These are phyloP conservation scores for Cephonodes hylas DNA, from an alignment of 2,888 invertebrate species.

Conservation along the genomic window DNA sequence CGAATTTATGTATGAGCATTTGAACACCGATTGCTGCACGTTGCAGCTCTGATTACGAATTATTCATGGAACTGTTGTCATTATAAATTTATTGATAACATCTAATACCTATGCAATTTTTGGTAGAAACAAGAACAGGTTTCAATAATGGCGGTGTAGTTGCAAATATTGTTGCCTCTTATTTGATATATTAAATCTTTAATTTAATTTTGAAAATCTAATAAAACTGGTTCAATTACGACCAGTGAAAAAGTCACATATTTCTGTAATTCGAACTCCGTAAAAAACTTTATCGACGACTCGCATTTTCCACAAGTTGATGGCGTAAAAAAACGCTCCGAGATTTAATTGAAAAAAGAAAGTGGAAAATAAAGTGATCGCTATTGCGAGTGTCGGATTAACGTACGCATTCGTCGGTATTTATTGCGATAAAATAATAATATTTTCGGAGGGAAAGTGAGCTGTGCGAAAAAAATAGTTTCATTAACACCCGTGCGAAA, in stretches of 20 bases:
- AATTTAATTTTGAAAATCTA: too few relatives aligned
- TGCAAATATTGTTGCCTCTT: too few relatives aligned
- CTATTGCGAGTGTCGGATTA: conserved; percentile 7
- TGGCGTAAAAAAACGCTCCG: background rate
- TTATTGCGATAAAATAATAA: conserved; percentile 24
- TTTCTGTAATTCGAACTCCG: background rate
- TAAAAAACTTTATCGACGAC: background rate
- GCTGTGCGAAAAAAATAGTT: conserved; percentile 34
- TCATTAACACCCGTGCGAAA: conserved; percentile 34
- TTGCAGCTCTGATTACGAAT: conserved; percentile 5
- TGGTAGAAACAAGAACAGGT: too few relatives aligned
- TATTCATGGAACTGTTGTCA: background rate
- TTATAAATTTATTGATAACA: background rate
- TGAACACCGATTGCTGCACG: conserved; percentile 35
- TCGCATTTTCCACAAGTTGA: background rate
- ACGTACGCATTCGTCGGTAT: conserved; percentile 4
- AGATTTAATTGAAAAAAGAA: conserved; percentile 5
- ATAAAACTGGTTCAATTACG: background rate
- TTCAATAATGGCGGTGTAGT: too few relatives aligned
- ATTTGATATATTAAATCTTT: too few relatives aligned
- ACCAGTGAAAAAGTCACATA: background rate
- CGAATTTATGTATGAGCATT: conserved; percentile 63
- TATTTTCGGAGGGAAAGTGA: conserved; percentile 38
- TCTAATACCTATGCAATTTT: too few relatives aligned
- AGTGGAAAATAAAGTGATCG: background rate